Base-by-base conservation (phyloP, 2,888 invertebrate species). In the Phortica okadai region DNA sequence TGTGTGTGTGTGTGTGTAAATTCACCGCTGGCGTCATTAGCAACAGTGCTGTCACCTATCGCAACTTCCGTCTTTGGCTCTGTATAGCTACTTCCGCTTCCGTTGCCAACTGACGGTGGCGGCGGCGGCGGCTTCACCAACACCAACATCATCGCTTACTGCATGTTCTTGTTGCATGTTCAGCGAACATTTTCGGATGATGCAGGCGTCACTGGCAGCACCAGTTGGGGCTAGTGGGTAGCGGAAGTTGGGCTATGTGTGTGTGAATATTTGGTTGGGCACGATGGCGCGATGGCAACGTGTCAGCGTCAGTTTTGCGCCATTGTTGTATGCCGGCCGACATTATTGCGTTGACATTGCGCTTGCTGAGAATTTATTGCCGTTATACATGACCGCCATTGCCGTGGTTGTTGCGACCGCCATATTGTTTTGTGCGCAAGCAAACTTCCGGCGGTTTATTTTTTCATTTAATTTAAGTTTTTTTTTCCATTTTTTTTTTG, bases 331-430 rank as follows among this genome's bases (percentile, higher is more conserved):
- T 42, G 50, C 16, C n/a, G n/a, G 59, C 59, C 16, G 54, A 42
- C 42, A 54, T 72, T 72, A 72, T 72, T 72, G 54, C 54, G 70
- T 72, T 72, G 70, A 72, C 70, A 72, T 54, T 54, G 56, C 70
- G 70, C 70, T 72, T 41, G 70, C 70, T 72, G 21, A 10, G 56
- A 72, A 72, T 72, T 72, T 72, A 72, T 72, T 72, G 50, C 70
- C 70, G 54, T 16, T 72, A 54, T 72, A 72, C 70, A 72, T 72
- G 70, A 72, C 70, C 70, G 33, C 41, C 70, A 70, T 70, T 41
- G 66, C 66, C 8, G 16, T 62, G 14, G 59, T n/a, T 16, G 16
- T 59, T 21, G 16, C 59, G 6, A 62, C 25, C 16, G 67, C 67
- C 67, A 67, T 67, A 70, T 72, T 72, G 54, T 54, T 72, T 72